Evolutionary conservation across 1,140 invertebrate genomes (phyloP), one percentile per base, ranked within the genome.

Genomic region (Bombus soroeensis): DNA sequence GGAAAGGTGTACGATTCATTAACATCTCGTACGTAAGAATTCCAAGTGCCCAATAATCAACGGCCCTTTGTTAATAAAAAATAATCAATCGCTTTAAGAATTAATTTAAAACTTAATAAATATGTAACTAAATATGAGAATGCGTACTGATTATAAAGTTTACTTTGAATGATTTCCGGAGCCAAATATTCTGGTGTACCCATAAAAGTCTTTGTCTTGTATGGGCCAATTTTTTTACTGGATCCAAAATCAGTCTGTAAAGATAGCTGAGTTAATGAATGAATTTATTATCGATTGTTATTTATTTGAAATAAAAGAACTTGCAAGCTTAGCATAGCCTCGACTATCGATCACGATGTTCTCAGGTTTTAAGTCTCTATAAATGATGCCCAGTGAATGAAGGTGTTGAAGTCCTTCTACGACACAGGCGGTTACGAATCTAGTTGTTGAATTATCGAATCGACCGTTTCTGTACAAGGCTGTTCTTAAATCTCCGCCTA

Each of bases 141-240:
- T 53, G 76, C 75, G 10, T 78, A 93, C 92, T 95, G 95, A 89
- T 97, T 96, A 88, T 97, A 96, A 34, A 96, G 96, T 89, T 96
- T 91, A 76, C 89, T 85, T 18, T 92, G 85, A 73, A 93, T 91
- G 8, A 94, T 91, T 79, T 94, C 92, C 6, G 92, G 92, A 34
- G 92, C 91, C 87, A 94, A 87, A 64, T 96, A 96, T 88, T 96
- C 96, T 15, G 97, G 97, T 9, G 97, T 98, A n/a, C 98, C 98
- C 94, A 98, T 98, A 92, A 98, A 98, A 1, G 98, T 98, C 97
- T 97, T 98, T 1, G 98, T 98, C 93, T 98, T 98, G 53, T 96
- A 96, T 12, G 83, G 39, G 1, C 97, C 96, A 43, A 98, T 96
- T 82, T 97, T 95, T 94, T 99, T 99, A 15, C 98, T 98, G 92